Conservation (phyloP, 2,888 invertebrate genomes). For the Diloba caeruleocephala region DNA sequence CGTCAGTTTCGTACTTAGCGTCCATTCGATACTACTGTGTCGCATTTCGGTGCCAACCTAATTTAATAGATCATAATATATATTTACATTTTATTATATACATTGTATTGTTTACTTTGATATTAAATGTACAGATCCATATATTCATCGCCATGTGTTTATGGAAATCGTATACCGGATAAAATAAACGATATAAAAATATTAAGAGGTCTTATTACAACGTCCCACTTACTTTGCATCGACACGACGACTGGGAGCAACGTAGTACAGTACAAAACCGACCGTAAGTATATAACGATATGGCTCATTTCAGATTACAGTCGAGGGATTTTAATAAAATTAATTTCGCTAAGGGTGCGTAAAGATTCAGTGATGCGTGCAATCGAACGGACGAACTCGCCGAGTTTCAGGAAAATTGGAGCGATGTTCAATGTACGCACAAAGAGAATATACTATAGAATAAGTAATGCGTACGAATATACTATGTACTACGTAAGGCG, state of each 20-base stretch:
- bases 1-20: slow-evolving; percentile 63
- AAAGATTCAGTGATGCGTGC: slow-evolving; percentile 64
- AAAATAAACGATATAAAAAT: slow-evolving; percentile 79
- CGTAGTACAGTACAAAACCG: slow-evolving; percentile 11
- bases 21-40: slow-evolving; percentile 76
- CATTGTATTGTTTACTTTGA: slow-evolving; percentile 85
- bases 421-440: slow-evolving; percentile 8
- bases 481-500: background rate
- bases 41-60: slow-evolving; percentile 83
- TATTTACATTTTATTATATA: slow-evolving; percentile 84
- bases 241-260: slow-evolving; percentile 39
- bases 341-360: slow-evolving; percentile 70
- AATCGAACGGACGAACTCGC: slow-evolving; percentile 51
- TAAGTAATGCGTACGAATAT: background rate
- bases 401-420: slow-evolving; percentile 47
- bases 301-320: slow-evolving; percentile 40
- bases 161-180: slow-evolving; percentile 83
- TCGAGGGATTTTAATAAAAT: slow-evolving; percentile 66
- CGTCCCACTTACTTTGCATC: slow-evolving; percentile 52
- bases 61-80: slow-evolving; percentile 77
- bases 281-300: slow-evolving; percentile 22
- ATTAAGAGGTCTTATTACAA: slow-evolving; percentile 64
- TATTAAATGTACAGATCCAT: slow-evolving; percentile 84
- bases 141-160: slow-evolving; percentile 83
- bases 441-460: background rate